Evolutionary conservation across 2,888 invertebrate species (phyloP).

Genomic region (Parasteatoda lunata): DNA sequence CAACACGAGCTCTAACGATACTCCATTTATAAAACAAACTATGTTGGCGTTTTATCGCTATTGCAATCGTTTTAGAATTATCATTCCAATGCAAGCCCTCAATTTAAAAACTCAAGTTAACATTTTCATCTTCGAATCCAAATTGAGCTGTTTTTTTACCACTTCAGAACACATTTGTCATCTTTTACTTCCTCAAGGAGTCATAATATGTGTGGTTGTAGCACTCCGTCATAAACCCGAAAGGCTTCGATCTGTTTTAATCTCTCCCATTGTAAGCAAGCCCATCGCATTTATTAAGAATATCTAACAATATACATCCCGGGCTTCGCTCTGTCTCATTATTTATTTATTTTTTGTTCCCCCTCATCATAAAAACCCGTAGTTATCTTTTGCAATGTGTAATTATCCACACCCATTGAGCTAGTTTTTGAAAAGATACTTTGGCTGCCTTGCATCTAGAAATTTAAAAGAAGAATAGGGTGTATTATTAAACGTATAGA

Average conservation of each 20-base stretch:
- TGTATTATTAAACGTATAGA: constrained; percentile 46
- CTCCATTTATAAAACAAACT: no score
- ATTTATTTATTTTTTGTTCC: neutral
- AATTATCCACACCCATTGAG: constrained; percentile 13
- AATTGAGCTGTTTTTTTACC: constrained; percentile 8
- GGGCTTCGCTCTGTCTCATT: neutral
- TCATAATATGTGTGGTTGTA: neutral
- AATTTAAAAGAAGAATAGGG: constrained; percentile 23
- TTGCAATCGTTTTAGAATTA: no score
- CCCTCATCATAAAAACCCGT: neutral
- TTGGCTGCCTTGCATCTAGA: constrained; percentile 10
- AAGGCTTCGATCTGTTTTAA: neutral
- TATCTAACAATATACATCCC: no score
- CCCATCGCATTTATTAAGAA: no score
- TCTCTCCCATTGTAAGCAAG: neutral
- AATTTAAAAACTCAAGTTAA: no score
- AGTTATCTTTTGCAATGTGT: neutral
- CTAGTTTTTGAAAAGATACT: neutral
- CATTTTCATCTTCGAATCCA: neutral
- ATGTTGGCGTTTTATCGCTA: no score
- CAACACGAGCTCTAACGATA: no score
- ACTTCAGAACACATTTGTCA: constrained; percentile 7
- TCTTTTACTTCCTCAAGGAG: neutral
- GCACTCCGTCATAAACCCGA: neutral
- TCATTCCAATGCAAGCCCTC: no score